phyloP scores from a whole-genome alignment of 2,888 invertebrate genomes.

The Polylopha cassiicola region DNA sequence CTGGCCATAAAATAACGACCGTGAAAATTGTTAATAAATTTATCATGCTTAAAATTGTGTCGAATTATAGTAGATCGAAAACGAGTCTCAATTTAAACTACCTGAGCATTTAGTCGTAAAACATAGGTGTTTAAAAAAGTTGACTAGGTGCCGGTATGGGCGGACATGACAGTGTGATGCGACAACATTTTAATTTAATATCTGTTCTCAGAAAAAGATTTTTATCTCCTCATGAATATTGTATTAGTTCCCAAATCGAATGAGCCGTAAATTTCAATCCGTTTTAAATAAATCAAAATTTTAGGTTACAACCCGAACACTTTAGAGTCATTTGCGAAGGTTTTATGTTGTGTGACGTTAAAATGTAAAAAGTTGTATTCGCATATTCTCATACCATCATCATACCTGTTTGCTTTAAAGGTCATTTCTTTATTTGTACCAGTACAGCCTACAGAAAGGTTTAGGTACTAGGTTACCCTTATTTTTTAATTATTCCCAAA shows the following conservation, averaged over 20 bases:
- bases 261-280: slow-evolving; percentile 37
- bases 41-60: too few species aligned
- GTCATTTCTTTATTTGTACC: too few species aligned
- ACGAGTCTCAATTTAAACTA: too few species aligned
- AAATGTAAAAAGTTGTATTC: too few species aligned
- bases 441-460: too few species aligned
- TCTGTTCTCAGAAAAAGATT: slow-evolving; percentile 44
- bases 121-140: slow-evolving; percentile 24
- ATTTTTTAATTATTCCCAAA: too few species aligned
- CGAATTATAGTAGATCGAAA: too few species aligned
- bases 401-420: too few species aligned
- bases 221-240: slow-evolving; percentile 54
- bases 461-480: too few species aligned
- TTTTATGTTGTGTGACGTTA: slow-evolving; percentile 12
- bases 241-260: slow-evolving; percentile 40
- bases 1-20: too few species aligned
- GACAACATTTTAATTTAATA: slow-evolving; percentile 34
- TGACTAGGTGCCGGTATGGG: slow-evolving; percentile 32
- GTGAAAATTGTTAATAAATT: too few species aligned
- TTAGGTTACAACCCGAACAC: slow-evolving; percentile 5
- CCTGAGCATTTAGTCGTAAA: slow-evolving; percentile 1
- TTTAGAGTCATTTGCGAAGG: slow-evolving; percentile 17
- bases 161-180: slow-evolving; percentile 36
- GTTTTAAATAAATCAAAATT: slow-evolving; percentile 21
- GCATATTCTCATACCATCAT: too few species aligned